phyloP scores from a whole-genome alignment of 1,140 invertebrate species.

The Drosophila repleta region DNA sequence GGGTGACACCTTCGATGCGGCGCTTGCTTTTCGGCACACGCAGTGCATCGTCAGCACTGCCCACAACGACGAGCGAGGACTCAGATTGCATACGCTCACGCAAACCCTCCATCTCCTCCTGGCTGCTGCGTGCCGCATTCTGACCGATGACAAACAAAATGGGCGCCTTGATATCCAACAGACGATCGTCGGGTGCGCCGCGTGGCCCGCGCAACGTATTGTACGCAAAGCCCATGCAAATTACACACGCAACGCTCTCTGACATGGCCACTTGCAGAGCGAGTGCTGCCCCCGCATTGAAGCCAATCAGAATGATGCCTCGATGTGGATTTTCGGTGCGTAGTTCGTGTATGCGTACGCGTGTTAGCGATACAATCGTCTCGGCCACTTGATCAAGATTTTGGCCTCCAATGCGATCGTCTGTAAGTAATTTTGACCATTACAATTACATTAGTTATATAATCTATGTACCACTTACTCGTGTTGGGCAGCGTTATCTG shows the following conservation, averaged over 20 bases:
- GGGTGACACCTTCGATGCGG: conserved; percentile 90
- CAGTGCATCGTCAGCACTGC: conserved; percentile 91
- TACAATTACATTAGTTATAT: not conserved
- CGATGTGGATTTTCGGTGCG: conserved; percentile 88
- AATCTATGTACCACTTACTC: conserved; percentile 40
- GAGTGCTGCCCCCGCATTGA: conserved; percentile 90
- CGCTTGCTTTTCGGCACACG: conserved; percentile 89
- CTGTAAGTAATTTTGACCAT: conserved; percentile 19
- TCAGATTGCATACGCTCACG: conserved; percentile 90
- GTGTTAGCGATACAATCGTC: conserved; percentile 88
- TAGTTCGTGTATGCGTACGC: conserved; percentile 89
- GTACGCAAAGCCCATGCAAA: conserved; percentile 93
- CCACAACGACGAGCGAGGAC: conserved; percentile 91
- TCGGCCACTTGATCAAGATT: conserved; percentile 85
- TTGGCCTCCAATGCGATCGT: conserved; percentile 64
- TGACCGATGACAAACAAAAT: conserved; percentile 93
- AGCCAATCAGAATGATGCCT: conserved; percentile 91
- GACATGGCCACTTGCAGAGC: conserved; percentile 88
- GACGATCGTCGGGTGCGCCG: conserved; percentile 91
- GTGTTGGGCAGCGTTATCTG: conserved; percentile 86
- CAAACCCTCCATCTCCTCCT: conserved; percentile 91
- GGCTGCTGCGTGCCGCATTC: conserved; percentile 86
- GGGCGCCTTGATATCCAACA: conserved; percentile 90
- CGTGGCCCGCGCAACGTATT: conserved; percentile 89
- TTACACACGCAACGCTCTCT: conserved; percentile 89